These are phyloP conservation scores for Eueides isabella DNA, from an alignment of 1,140 invertebrate species.

Conservation along the genomic window DNA sequence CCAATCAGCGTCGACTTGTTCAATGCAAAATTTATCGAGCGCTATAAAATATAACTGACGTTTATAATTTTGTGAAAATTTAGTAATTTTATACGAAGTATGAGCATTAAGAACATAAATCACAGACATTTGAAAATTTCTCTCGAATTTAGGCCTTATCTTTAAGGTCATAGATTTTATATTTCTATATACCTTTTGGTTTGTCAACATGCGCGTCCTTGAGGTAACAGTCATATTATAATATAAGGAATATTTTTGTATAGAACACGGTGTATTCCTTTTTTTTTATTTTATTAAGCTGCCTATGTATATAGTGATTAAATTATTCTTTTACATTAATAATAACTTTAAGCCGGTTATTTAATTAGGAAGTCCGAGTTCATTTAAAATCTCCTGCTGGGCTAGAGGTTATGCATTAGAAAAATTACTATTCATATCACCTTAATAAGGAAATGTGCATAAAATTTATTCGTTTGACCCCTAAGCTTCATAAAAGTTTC, in stretches of 20 bases:
- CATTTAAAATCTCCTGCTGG: background rate
- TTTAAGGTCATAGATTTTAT: background rate
- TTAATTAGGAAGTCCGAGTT: background rate
- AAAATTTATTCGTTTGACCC: background rate
- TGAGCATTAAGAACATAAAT: background rate
- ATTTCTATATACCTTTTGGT: background rate
- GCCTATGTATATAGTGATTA: background rate
- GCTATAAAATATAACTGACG: background rate
- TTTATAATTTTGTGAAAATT: constrained; percentile 8
- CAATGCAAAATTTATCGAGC: background rate
- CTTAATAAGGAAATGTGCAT: background rate
- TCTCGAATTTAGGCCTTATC: background rate
- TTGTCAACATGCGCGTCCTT: background rate
- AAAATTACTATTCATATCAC: background rate
- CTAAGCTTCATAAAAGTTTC: background rate
- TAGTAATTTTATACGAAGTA: background rate
- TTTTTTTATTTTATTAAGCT: background rate
- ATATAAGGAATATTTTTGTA: background rate
- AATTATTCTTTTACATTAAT: background rate
- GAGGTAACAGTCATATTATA: background rate
- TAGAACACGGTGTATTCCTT: background rate
- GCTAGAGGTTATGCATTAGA: background rate
- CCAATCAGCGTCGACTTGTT: background rate
- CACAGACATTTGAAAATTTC: background rate
- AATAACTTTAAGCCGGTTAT: background rate